Base-by-base conservation (phyloP, 2,797 vertebrate genomes). In the Sebastes nivosus region DNA sequence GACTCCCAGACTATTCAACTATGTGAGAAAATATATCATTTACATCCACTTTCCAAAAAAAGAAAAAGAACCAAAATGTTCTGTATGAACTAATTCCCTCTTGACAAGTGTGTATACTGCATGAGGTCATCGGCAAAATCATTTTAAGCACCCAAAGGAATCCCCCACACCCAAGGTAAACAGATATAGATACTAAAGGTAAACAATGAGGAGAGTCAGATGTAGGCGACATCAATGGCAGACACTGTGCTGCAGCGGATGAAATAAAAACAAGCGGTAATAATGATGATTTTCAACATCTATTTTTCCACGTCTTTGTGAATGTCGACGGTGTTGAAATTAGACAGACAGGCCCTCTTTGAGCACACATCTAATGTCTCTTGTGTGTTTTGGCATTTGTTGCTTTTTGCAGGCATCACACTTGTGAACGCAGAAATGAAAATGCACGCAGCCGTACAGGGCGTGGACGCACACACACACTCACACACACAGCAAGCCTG, bases 111-210 rank as follows among this genome's bases (percentile, higher is more conserved):
- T 24, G 71, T 83, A 67, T 75, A 84, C 84, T 87, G 79, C 72
- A 93, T 95, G 92, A 94, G 89, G 90, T 94, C 92, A 94, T 88
- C 7, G 66, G 74, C 81, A 65, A 77, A 89, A 92, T 91, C 61
- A 73, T 91, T 93, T 82, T 68, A 89, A 90, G 83, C 79, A 66
- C 91, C 89, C 90, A 61, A n/a, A 91, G 90, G 93, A 93, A 29
- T 91, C 86, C 9, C 77, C 86, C 89, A 91, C 92, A 46, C 87
- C 91, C 90, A 93, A 93, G 76, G 82, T 90, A 92, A 94, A 94
- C 87, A 94, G 90, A 93, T 90, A 94, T 89, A 89, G 92, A 94
- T 94, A 91, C 91, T 69, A 80, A 90, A 93, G 67, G 82, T 91
- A 92, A 93, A 94, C 90, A 93, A 82, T 72, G 71, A 80, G 72